Evolutionary conservation across 2,797 vertebrate genomes (phyloP).

Genomic region (Miichthys miiuy): DNA sequence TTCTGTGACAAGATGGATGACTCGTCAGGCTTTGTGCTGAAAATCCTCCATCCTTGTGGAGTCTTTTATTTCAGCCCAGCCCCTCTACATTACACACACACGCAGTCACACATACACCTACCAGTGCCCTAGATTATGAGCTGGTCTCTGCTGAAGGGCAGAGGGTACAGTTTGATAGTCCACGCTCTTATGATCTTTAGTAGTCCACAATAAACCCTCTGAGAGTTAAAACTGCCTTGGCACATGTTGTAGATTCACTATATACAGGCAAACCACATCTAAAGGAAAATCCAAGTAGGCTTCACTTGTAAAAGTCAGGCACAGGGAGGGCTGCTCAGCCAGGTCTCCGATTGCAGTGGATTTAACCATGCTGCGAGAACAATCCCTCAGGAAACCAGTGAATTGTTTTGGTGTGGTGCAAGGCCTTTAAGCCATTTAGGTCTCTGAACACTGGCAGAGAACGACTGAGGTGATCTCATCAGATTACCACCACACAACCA

Average conservation of each 20-base stretch:
- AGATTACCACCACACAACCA: slow-evolving; percentile 71
- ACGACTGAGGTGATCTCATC: slow-evolving; percentile 70
- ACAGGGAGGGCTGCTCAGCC: slow-evolving; percentile 29
- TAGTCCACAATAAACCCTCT: slow-evolving; percentile 30
- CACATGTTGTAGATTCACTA: slow-evolving; percentile 29
- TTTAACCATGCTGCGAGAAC: slow-evolving; percentile 60
- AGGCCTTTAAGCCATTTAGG: slow-evolving; percentile 73
- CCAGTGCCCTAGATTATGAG: slow-evolving; percentile 63
- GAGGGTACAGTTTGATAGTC: slow-evolving; percentile 32
- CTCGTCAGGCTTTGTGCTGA: slow-evolving; percentile 75
- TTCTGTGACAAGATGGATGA: slow-evolving; percentile 84
- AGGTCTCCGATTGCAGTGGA: slow-evolving; percentile 45
- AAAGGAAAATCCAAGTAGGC: slow-evolving; percentile 20
- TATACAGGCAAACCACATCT: slow-evolving; percentile 9
- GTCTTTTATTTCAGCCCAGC: slow-evolving; percentile 70
- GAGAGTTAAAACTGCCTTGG: slow-evolving; percentile 16
- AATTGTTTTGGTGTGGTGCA: slow-evolving; percentile 64
- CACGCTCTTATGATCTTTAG: slow-evolving; percentile 35
- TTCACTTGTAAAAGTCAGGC: slow-evolving; percentile 27
- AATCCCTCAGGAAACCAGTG: slow-evolving; percentile 60
- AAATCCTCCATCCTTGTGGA: slow-evolving; percentile 70
- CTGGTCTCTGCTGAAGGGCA: slow-evolving; percentile 45
- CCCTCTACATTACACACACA: slow-evolving; percentile 43
- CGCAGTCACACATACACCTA: slow-evolving; percentile 15
- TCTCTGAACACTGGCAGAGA: slow-evolving; percentile 55